Conservation (phyloP, 2,888 invertebrate species). For the Gandaritis pyraliata region DNA sequence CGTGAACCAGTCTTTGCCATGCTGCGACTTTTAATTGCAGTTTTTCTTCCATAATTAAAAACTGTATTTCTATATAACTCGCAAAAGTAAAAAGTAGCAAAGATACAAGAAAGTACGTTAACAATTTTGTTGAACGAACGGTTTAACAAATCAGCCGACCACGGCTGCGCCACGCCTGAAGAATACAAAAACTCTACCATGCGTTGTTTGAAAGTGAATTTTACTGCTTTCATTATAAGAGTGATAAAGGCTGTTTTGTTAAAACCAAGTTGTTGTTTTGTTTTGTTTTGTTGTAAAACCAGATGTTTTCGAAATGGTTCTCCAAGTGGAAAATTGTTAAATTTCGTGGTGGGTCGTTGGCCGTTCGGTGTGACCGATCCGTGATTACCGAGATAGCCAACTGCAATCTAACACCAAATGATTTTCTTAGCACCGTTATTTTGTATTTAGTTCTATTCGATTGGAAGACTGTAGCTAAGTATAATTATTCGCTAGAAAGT, state of each 20-base stretch:
- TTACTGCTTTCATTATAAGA: conserved; percentile 48
- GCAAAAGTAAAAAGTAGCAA: conserved; percentile 23
- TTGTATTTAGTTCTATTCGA: conserved; percentile 30
- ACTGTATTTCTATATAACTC: conserved; percentile 20
- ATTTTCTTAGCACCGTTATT: conserved; percentile 42
- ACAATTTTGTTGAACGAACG: conserved; percentile 63
- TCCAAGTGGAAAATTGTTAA: conserved; percentile 74
- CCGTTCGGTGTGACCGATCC: conserved; percentile 71
- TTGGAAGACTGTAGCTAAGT: conserved; percentile 26
- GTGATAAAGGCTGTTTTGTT: conserved; percentile 37
- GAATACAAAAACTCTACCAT: conserved; percentile 27
- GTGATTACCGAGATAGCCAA: conserved; percentile 58
- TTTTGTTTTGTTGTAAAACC: too few species aligned
- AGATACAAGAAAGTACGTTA: conserved; percentile 54
- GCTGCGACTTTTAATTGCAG: not conserved
- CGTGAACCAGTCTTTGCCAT: not conserved
- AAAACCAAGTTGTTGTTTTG: too few species aligned
- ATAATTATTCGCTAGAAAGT: conserved; percentile 38
- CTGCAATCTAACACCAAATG: conserved; percentile 50
- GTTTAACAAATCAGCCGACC: conserved; percentile 62
- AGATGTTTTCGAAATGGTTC: conserved; percentile 74
- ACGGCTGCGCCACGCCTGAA: conserved; percentile 49
- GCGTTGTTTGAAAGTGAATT: conserved; percentile 45
- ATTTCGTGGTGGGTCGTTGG: conserved; percentile 72
- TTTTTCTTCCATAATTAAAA: not conserved